A percentile compares a stretch with the other conserved stretches of the same genome.
Evolutionary conservation across 1,140 invertebrate genomes (phyloP).

Genomic region (Xylocopa sonorina): DNA sequence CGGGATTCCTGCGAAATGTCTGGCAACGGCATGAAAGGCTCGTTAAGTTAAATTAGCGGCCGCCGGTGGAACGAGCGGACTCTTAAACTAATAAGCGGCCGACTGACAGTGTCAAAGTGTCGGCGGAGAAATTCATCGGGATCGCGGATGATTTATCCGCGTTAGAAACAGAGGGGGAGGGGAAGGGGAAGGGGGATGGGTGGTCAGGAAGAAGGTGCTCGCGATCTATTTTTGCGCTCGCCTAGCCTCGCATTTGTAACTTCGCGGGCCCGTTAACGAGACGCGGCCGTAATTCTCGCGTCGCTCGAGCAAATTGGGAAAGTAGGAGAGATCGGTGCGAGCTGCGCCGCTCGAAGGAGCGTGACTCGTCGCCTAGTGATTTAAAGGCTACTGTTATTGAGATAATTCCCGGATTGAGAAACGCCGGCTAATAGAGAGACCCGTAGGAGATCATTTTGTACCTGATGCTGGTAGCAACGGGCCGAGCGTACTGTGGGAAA

Average conservation of each 20-base stretch:
- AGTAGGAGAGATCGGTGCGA: not conserved
- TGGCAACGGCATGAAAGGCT: slow-evolving; percentile 52
- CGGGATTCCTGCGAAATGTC: slow-evolving; percentile 67
- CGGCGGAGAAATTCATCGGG: slow-evolving; percentile 59
- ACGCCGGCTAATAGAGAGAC: not conserved
- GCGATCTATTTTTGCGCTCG: slow-evolving; percentile 41
- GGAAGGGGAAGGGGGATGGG: too few relatives aligned
- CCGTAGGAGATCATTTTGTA: too few relatives aligned
- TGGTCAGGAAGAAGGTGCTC: too few relatives aligned
- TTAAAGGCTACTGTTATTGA: not conserved
- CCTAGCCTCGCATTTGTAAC: slow-evolving; percentile 29
- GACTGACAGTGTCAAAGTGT: slow-evolving; percentile 74
- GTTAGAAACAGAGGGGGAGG: not conserved
- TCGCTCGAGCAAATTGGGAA: slow-evolving; percentile 2
- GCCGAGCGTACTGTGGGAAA: too few relatives aligned
- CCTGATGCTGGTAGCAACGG: too few relatives aligned
- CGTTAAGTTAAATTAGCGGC: slow-evolving; percentile 75
- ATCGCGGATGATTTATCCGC: slow-evolving; percentile 55
- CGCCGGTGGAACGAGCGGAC: slow-evolving; percentile 59
- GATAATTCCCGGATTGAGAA: not conserved
- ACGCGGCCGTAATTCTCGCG: not conserved
- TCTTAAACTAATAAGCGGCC: slow-evolving; percentile 71
- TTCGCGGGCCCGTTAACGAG: slow-evolving; percentile 15
- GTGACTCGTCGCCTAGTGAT: not conserved
- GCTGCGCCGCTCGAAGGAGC: too few relatives aligned